phyloP scores from a whole-genome alignment of 2,113 vertebrate genomes.

The Oenanthe melanoleuca region DNA sequence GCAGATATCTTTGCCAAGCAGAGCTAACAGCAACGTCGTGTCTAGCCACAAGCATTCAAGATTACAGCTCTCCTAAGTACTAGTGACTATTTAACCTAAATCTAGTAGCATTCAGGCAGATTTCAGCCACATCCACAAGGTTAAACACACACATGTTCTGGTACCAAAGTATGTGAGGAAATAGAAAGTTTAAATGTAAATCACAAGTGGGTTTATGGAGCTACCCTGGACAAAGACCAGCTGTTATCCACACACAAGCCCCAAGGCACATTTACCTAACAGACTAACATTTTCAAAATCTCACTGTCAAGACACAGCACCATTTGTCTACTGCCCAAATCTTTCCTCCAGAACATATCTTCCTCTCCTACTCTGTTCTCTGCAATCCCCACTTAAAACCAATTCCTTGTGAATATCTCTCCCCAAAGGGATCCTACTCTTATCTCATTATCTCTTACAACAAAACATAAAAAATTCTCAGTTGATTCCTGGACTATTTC shows the following conservation, averaged over 20 bases:
- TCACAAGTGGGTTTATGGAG: neutral
- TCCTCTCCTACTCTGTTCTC: neutral
- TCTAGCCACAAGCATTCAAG: neutral
- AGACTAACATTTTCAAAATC: neutral
- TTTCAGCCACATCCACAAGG: neutral
- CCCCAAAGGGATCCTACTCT: neutral
- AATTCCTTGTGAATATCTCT: neutral
- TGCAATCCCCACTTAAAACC: fast-evolving
- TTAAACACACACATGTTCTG: neutral
- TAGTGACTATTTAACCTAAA: neutral
- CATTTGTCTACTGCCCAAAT: neutral
- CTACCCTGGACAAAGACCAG: neutral
- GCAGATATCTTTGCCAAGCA: neutral
- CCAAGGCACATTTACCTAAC: neutral
- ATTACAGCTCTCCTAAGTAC: neutral
- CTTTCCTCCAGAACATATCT: neutral
- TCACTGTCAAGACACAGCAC: neutral
- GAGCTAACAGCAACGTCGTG: neutral
- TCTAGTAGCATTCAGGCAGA: neutral
- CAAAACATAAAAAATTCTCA: neutral
- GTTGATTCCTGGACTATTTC: neutral
- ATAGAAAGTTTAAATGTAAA: neutral
- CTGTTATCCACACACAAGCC: neutral
- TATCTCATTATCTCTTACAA: neutral
- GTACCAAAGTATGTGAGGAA: neutral